Conservation (phyloP, 2,888 invertebrate species). For the Pilophorus perplexus region DNA sequence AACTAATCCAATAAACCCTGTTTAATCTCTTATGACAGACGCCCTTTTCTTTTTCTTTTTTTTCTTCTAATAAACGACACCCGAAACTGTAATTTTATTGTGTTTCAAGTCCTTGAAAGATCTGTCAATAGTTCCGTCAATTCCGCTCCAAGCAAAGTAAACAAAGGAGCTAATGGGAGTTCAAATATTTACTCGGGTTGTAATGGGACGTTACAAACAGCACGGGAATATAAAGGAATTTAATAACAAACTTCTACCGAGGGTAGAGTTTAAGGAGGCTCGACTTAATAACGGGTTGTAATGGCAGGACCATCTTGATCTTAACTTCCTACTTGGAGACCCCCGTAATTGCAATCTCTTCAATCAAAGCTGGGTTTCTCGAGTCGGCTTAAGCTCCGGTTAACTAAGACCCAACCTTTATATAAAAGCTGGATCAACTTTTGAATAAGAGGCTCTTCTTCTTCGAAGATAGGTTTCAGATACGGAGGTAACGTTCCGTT, state of each 20-base stretch:
- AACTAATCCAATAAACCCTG: too few species aligned
- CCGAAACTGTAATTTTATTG: too few species aligned
- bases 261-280: conserved; percentile 9
- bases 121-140: too few species aligned
- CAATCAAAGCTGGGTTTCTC: conserved; percentile 4
- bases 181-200: conserved; percentile 25
- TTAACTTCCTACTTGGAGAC: conserved; percentile 12
- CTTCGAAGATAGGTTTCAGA: too few species aligned
- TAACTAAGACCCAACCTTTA: conserved; percentile 3
- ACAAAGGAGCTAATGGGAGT: conserved; percentile 3
- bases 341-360: conserved; percentile 19
- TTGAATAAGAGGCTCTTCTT: too few species aligned
- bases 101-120: too few species aligned
- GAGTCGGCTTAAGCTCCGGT: neutral
- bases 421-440: too few species aligned
- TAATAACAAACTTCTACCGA: conserved; percentile 29
- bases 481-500: too few species aligned
- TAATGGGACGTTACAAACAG: conserved; percentile 35
- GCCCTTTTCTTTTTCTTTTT: too few species aligned
- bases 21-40: too few species aligned
- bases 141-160: too few species aligned
- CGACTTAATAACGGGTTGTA: conserved; percentile 20
- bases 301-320: conserved; percentile 13
- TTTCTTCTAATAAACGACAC: too few species aligned
- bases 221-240: conserved; percentile 31